Evolutionary conservation across 2,888 invertebrate genomes (phyloP), one percentile per base, ranked within the genome.

Genomic region (Litoditis marina): DNA sequence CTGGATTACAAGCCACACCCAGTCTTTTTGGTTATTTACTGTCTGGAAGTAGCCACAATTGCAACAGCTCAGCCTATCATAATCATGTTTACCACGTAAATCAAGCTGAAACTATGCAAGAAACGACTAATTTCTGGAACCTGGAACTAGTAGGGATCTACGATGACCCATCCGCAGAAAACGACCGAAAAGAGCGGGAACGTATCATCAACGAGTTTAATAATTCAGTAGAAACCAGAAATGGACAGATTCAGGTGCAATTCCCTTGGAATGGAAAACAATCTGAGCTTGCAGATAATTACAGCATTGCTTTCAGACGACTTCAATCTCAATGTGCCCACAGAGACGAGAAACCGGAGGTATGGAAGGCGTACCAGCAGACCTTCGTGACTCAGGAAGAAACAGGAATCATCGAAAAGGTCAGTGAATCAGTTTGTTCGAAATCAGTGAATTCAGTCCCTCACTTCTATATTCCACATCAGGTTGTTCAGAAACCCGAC

Each of bases 401-500:
- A 25, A 13, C 19, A 0, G 68, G 28, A 11, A 69, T 71, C 50
- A 60, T 69, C 25, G 71, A 74, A 46, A 4, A 22, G 5, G 70
- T 72, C 1, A 16, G 13, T 5, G 56, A 67, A 0, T 1, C 19
- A 13, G 51, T 49, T 46, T 44, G 54, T n/a, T 25, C n/a, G 0
- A 53, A 60, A 19, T n/a, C 16, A 39, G 13, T n/a, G 11, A 39
- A n/a, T n/a, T n/a, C n/a, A n/a, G n/a, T n/a, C n/a, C n/a, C n/a
- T n/a, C n/a, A n/a, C 39, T 69, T 68, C 46, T 74, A 71, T 44
- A 30, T 74, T 0, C 54, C 66, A 13, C 74, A 75, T 44, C 76
- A 68, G 3, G 60, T 66, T 2, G 65, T 76, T 7, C 51, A 67
- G 39, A 73, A 63, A 25, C 42, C 25, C n/a, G n/a, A n/a, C n/a